Base-by-base conservation (phyloP, 2,888 invertebrate genomes). In the Synergus japonicus region DNA sequence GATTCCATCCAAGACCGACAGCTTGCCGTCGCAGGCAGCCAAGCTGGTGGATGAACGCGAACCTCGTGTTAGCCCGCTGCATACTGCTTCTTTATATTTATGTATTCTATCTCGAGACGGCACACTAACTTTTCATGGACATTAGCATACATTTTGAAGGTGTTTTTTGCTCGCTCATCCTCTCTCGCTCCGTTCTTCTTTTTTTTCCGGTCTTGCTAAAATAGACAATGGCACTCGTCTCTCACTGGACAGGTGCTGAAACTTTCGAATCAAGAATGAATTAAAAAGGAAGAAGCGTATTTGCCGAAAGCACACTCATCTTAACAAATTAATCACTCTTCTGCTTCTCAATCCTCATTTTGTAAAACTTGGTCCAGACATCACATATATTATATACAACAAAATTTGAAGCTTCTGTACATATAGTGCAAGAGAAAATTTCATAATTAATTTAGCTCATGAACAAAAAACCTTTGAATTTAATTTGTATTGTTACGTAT, bases 71-170 rank as follows among this genome's bases (percentile, higher is more conserved):
- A 41, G 18, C 13, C 18, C 5, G 77, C 69, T 12, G 37, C 54
- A 54, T 37, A 44, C 44, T 82, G 78, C 80, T 80, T 79, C 79
- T 79, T 82, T 80, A 81, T 85, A 85, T 86, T 88, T 86, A 87
- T 83, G 86, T 87, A 87, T 87, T 87, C 87, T 82, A 83, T 83
- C 85, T 84, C 84, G 78, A 84, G 85, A 81, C 85, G 83, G 83
- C 77, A 76, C 83, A 85, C 86, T 81, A 84, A 87, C 84, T 87
- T 87, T 88, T 87, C 87, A 88, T 86, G 86, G 86, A 83, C 83
- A 87, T 89, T 89, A 89, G 87, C 88, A 89, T 89, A 87, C 82
- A 85, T 87, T 88, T 86, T 84, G 82, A 81, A 66, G 54, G 69
- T 63, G 46, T 22, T 78, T 85, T 84, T 82, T 77, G 76, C 79